Base-by-base conservation (phyloP, 2,113 vertebrate genomes). In the Zosterops pallidus region DNA sequence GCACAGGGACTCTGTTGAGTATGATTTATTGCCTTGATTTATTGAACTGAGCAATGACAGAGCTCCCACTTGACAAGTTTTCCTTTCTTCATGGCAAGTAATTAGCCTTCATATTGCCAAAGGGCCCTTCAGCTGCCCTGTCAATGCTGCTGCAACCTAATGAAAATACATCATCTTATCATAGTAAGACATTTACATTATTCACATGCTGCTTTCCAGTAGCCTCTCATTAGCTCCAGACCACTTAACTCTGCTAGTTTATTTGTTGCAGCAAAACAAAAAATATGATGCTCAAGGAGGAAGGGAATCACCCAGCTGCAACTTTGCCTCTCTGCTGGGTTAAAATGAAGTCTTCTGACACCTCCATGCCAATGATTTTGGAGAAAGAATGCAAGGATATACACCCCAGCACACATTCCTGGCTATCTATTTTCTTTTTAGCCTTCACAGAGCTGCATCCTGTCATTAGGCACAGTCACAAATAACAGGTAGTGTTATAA, bases 51-150 rank as follows among this genome's bases (percentile, higher is more conserved):
- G 92, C 95, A 95, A 96, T 83, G 63, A 89, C 91, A 95, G 81
- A 97, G 95, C 88, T 94, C 94, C 89, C 16, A 11, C 96, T 95
- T 90, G 94, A 96, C 96, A 97, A 92, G 92, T 94, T 97, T 97
- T 92, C 95, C 18, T 97, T 97, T 95, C 97, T 96, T 97, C 86
- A 81, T 82, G 96, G 96, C 95, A 95, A 97, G 97, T 97, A 97
- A 98, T 98, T 98, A 98, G 96, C 97, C 80, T 97, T 96, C 94
- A 62, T 91, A 63, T 96, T 97, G 97, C 98, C 97, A 98, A 97
- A 92, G 96, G 96, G 96, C 85, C 95, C 94, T 95, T 97, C 96
- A 97, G 94, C 89, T 97, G 94, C 86, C 94, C 93, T 95, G 95
- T 97, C 92, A 97, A 65, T 90, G 90, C 91, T 89, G 91, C 90